A percentile compares a stretch with the other conserved stretches of the same genome.
These are phyloP conservation scores for Otis tarda DNA, from an alignment of 2,113 vertebrate species.

Conservation along the genomic window DNA sequence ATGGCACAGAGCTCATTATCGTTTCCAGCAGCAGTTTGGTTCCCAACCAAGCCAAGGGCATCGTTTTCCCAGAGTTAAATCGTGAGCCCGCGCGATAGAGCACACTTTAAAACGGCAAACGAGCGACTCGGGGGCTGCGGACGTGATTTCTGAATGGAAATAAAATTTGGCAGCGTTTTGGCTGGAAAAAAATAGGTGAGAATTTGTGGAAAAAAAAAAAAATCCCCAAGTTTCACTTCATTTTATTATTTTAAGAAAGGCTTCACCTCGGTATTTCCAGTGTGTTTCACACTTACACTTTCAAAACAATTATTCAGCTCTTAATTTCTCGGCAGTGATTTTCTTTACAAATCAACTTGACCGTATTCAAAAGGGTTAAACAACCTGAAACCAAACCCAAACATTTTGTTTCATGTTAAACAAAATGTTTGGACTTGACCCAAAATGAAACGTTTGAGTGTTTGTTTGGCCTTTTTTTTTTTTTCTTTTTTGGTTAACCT, in stretches of 20 bases:
- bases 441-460: slow-evolving; percentile 62
- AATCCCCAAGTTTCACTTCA: background rate
- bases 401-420: slow-evolving; percentile 70
- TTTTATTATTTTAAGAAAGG: background rate
- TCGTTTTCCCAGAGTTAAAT: background rate
- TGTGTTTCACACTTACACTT: background rate
- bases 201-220: background rate
- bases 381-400: slow-evolving; percentile 70
- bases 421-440: slow-evolving; percentile 69
- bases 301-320: background rate
- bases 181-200: background rate
- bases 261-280: background rate
- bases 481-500: slow-evolving; percentile 33
- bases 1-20: slow-evolving; percentile 13
- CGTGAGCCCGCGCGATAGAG: accelerated
- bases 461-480: slow-evolving; percentile 51
- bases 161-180: background rate
- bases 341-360: slow-evolving; percentile 52
- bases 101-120: background rate
- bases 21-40: background rate
- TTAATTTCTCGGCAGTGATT: background rate
- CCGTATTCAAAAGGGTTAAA: slow-evolving; percentile 64
- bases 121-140: background rate
- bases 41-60: background rate
- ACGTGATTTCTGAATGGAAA: background rate